Conservation (phyloP, 2,113 vertebrate genomes). For the Mesitornis unicolor region DNA sequence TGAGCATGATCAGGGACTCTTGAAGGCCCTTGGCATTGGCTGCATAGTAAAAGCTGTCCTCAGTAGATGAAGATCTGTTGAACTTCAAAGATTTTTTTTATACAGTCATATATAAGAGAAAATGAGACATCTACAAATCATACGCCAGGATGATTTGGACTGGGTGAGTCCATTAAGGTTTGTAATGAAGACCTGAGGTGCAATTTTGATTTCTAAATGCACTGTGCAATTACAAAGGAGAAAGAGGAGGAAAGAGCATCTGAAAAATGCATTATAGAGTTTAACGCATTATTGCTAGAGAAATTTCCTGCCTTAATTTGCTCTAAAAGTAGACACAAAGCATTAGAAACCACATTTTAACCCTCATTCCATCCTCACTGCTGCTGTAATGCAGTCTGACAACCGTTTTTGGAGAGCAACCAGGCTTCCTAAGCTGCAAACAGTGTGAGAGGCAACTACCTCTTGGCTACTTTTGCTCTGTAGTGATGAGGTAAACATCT, state of each 20-base stretch:
- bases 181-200: not conserved
- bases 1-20: not conserved
- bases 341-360: not conserved
- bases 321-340: not conserved
- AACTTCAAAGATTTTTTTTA: not conserved
- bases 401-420: not conserved
- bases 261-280: not conserved
- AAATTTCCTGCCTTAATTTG: not conserved
- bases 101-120: not conserved
- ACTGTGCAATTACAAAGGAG: not conserved
- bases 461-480: not conserved
- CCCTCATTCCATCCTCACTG: not conserved
- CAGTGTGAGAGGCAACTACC: not conserved
- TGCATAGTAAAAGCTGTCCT: not conserved
- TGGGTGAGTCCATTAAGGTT: not conserved
- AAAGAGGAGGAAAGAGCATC: not conserved
- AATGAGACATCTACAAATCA: not conserved
- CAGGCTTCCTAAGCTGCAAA: not conserved
- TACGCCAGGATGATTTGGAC: not conserved
- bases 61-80: not conserved
- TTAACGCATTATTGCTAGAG: not conserved
- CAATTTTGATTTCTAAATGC: not conserved
- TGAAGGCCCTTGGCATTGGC: not conserved
- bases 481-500: not conserved
- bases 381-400: not conserved